These are phyloP conservation scores for Dicycla oo DNA, from an alignment of 2,888 invertebrate genomes.

Conservation along the genomic window DNA sequence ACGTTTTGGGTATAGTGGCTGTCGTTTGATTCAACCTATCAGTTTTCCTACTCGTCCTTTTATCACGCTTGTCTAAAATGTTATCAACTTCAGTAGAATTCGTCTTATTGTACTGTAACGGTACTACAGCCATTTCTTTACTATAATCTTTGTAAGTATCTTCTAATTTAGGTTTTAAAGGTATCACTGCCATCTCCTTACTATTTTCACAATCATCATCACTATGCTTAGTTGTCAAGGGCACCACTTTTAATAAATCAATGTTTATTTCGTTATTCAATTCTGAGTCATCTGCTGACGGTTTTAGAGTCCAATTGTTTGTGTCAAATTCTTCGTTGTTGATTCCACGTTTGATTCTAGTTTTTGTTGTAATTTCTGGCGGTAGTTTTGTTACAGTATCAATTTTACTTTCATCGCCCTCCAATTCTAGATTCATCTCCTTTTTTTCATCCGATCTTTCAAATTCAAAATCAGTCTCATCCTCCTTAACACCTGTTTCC, in stretches of 20 bases:
- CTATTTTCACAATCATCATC: slow-evolving; percentile 50
- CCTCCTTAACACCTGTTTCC: slow-evolving; percentile 72
- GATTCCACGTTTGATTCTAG: slow-evolving; percentile 77
- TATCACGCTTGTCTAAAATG: slow-evolving; percentile 84
- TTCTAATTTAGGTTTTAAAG: slow-evolving; percentile 67
- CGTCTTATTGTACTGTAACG: slow-evolving; percentile 81
- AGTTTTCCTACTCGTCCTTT: slow-evolving; percentile 88
- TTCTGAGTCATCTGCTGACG: slow-evolving; percentile 66
- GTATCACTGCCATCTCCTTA: slow-evolving; percentile 75
- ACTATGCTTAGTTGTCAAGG: slow-evolving; percentile 69
- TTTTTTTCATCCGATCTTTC: slow-evolving; percentile 72
- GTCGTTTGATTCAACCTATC: slow-evolving; percentile 88
- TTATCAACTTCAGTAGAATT: slow-evolving; percentile 85
- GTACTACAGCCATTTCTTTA: slow-evolving; percentile 81
- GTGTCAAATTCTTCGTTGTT: slow-evolving; percentile 76
- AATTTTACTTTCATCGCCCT: slow-evolving; percentile 71
- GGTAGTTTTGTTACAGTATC: slow-evolving; percentile 59
- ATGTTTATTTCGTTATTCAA: slow-evolving; percentile 73
- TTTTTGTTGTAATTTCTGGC: slow-evolving; percentile 64
- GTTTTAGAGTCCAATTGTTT: slow-evolving; percentile 73
- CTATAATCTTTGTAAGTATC: slow-evolving; percentile 66
- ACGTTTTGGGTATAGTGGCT: slow-evolving; percentile 88
- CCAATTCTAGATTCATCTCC: slow-evolving; percentile 72
- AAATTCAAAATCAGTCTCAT: slow-evolving; percentile 71
- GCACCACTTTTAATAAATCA: slow-evolving; percentile 82